Evolutionary conservation across 1,140 invertebrate genomes (phyloP).

Genomic region (Leptopilina clavipes): DNA sequence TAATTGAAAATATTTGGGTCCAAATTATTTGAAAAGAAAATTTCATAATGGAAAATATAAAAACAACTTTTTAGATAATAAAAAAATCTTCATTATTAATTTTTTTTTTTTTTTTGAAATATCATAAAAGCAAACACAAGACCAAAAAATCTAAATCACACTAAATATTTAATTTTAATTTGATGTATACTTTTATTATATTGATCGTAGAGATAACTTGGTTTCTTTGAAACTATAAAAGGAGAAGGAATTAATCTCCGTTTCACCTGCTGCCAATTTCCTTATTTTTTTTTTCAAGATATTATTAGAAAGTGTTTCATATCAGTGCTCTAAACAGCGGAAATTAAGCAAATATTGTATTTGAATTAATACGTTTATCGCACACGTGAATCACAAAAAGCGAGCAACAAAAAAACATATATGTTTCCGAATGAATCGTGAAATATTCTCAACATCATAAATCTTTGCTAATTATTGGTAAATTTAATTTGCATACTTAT

Average conservation of each 20-base stretch:
- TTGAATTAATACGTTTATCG: constrained; percentile 4
- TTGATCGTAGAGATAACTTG: neutral
- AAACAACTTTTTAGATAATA: no score
- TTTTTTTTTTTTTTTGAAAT: no score
- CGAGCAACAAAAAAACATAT: neutral
- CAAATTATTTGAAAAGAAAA: no score
- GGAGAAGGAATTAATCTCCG: neutral
- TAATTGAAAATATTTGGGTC: no score
- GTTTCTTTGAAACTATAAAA: neutral
- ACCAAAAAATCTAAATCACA: no score
- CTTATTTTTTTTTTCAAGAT: neutral
- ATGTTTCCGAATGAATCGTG: neutral
- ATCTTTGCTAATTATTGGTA: neutral
- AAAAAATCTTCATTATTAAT: no score
- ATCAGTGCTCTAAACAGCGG: neutral
- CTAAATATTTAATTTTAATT: neutral
- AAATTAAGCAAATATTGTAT: constrained; percentile 9
- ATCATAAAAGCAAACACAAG: no score
- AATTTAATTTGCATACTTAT: no score
- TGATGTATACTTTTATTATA: neutral
- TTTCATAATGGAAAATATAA: no score
- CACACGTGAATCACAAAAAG: neutral
- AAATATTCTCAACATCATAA: neutral
- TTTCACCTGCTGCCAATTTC: neutral
- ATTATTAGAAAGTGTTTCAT: constrained; percentile 7